Conservation (phyloP, 2,113 vertebrate species). For the Ovis canadensis region DNA sequence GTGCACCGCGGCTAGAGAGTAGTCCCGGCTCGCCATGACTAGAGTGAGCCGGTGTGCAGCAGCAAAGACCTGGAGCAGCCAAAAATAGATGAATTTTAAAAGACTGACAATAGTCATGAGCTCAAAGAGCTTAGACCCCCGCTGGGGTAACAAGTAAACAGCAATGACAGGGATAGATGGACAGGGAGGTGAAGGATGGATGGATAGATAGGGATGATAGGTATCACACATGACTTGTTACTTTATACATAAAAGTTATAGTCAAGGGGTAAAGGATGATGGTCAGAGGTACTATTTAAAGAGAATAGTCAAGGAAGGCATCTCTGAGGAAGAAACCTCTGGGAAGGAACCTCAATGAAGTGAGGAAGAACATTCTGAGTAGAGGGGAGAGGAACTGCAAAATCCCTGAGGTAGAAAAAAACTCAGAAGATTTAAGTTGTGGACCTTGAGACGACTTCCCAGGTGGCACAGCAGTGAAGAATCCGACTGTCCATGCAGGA, state of each 20-base stretch:
- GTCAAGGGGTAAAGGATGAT: not conserved
- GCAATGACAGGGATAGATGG: not conserved
- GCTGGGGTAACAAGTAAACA: not conserved
- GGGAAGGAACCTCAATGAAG: not conserved
- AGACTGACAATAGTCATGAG: not conserved
- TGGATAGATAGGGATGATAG: not conserved
- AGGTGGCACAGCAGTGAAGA: not conserved
- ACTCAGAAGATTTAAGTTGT: not conserved
- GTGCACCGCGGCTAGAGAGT: accelerated
- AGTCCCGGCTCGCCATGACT: accelerated
- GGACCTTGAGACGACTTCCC: not conserved
- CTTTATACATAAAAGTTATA: not conserved
- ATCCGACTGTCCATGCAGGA: not conserved
- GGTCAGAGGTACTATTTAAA: not conserved
- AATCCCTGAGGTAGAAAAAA: not conserved
- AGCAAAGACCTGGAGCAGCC: not conserved
- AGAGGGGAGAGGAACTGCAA: not conserved
- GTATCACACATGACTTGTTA: not conserved
- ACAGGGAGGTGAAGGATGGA: not conserved
- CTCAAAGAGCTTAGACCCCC: not conserved
- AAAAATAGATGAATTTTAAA: accelerated
- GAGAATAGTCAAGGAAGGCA: not conserved
- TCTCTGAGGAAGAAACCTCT: not conserved
- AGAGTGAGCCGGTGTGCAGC: not conserved
- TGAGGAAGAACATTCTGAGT: not conserved